Evolutionary conservation across 2,888 invertebrate species (phyloP).

Genomic region (Synanthedon andrenaeformis): DNA sequence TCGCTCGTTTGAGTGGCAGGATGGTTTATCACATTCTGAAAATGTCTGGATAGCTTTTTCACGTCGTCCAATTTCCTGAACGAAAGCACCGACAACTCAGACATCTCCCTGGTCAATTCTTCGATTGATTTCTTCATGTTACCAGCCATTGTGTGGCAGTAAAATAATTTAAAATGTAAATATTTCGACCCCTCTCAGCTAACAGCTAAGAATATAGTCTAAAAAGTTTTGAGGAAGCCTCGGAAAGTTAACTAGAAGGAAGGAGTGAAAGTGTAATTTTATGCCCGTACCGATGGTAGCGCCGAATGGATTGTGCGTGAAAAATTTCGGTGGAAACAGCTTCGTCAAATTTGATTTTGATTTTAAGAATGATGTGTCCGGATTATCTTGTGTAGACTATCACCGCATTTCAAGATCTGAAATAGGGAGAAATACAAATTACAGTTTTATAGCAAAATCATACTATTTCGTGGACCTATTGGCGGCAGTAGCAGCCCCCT

Average conservation of each 20-base stretch:
- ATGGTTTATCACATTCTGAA: conserved; percentile 41
- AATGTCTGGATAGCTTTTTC: conserved; percentile 47
- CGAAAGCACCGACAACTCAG: conserved; percentile 44
- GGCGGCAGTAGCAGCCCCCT: no score
- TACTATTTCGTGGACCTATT: no score
- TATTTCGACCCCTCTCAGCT: conserved; percentile 24
- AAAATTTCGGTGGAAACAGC: conserved; percentile 2
- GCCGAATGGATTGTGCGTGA: conserved; percentile 11
- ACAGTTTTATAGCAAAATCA: not conserved
- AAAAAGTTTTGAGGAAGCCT: conserved; percentile 6
- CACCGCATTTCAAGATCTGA: conserved; percentile 67
- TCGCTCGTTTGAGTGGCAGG: conserved; percentile 37
- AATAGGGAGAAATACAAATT: conserved; percentile 14
- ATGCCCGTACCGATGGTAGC: conserved; percentile 16
- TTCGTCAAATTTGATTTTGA: conserved; percentile 12
- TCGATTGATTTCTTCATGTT: conserved; percentile 17
- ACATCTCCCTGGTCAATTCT: conserved; percentile 27
- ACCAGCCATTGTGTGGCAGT: not conserved
- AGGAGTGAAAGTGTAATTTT: conserved; percentile 1
- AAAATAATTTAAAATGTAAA: not conserved
- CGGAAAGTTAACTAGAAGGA: conserved; percentile 4
- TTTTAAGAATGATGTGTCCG: conserved; percentile 23
- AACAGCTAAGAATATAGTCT: conserved; percentile 14
- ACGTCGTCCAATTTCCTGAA: conserved; percentile 54
- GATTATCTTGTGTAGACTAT: conserved; percentile 31